Evolutionary conservation across 2,888 invertebrate genomes (phyloP).

Genomic region (Acronicta aceris): DNA sequence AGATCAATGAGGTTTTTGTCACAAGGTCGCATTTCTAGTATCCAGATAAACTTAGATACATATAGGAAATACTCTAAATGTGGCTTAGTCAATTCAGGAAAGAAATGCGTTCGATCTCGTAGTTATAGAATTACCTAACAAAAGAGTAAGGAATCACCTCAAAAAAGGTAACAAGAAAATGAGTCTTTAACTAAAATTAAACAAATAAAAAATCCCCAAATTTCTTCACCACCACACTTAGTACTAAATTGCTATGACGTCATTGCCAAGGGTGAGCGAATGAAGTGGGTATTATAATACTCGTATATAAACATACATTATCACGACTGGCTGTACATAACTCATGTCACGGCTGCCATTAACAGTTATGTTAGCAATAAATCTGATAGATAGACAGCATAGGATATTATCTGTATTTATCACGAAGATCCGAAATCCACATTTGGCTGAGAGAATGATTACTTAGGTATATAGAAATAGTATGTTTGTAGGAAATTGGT

Average conservation of each 20-base stretch:
- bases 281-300: too few species aligned
- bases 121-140: too few species aligned
- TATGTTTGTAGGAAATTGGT: slow-evolving; percentile 23
- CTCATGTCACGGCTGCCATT: slow-evolving; percentile 60
- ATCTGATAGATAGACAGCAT: slow-evolving; percentile 56
- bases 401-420: slow-evolving; percentile 57
- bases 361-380: slow-evolving; percentile 60
- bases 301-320: slow-evolving; percentile 23
- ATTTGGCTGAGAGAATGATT: slow-evolving; percentile 31
- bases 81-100: too few species aligned
- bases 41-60: too few species aligned
- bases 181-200: not conserved
- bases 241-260: slow-evolving; percentile 26
- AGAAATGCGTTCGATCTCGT: too few species aligned
- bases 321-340: slow-evolving; percentile 53
- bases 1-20: too few species aligned
- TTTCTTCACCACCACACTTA: not conserved
- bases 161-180: not conserved
- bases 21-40: too few species aligned
- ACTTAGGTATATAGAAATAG: slow-evolving; percentile 10
- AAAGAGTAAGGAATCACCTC: too few species aligned
- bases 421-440: slow-evolving; percentile 45
- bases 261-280: slow-evolving; percentile 10
- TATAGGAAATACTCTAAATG: too few species aligned
- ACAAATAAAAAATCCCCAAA: not conserved